A percentile compares a stretch with the other conserved stretches of the same genome.
Conservation (phyloP, 2,888 invertebrate genomes). For the Orthonevra nobilis region DNA sequence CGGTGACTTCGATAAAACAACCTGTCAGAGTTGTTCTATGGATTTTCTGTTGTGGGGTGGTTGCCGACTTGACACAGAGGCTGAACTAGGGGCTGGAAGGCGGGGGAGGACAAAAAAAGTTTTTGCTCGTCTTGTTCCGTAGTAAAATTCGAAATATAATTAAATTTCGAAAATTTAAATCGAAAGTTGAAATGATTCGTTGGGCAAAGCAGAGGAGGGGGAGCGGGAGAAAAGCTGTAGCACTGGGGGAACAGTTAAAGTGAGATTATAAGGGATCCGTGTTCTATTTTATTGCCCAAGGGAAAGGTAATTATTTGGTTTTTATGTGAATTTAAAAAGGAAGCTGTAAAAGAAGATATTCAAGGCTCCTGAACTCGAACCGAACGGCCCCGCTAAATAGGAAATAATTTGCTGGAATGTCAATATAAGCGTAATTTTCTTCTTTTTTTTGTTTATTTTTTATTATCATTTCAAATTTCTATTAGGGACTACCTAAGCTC, state of each 20-base stretch:
- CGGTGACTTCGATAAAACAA: constrained; percentile 30
- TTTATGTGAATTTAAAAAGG: constrained; percentile 32
- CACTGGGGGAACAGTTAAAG: too few relatives aligned
- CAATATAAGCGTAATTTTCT: constrained; percentile 14
- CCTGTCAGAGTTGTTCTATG: constrained; percentile 43
- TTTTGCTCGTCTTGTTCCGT: background rate
- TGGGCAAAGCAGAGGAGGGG: constrained; percentile 28
- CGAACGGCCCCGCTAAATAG: background rate
- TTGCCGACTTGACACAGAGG: too few relatives aligned
- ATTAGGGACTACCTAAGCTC: too few relatives aligned
- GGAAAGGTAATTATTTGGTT: constrained; percentile 20
- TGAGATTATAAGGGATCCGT: constrained; percentile 11
- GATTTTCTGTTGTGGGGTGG: background rate
- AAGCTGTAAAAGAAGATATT: constrained; percentile 33
- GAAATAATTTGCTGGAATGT: constrained; percentile 23
- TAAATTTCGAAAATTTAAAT: constrained; percentile 59
- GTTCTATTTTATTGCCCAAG: constrained; percentile 47
- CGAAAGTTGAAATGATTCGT: constrained; percentile 57
- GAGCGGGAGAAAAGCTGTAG: constrained; percentile 36
- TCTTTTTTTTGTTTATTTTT: too few relatives aligned
- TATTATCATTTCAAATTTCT: background rate
- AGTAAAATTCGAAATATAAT: constrained; percentile 51
- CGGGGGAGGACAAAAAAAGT: constrained; percentile 15
- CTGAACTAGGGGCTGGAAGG: too few relatives aligned
- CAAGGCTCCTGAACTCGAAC: background rate